Evolutionary conservation across 2,113 vertebrate species (phyloP).

Genomic region (Amazona guildingii): DNA sequence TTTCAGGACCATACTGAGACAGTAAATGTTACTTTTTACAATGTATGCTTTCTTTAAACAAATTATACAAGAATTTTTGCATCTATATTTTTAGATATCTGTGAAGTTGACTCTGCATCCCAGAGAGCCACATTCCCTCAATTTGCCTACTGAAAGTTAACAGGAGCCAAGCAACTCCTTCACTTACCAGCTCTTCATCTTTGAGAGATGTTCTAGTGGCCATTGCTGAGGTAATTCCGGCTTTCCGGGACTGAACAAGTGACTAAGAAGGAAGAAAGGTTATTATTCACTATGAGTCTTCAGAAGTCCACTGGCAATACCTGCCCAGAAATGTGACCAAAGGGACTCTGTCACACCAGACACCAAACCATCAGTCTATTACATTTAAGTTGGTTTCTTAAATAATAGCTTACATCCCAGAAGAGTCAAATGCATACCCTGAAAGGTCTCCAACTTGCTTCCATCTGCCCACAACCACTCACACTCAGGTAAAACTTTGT

Average conservation of each 20-base stretch:
- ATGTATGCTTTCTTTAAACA: not conserved
- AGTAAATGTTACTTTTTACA: not conserved
- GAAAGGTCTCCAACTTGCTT: not conserved
- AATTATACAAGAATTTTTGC: not conserved
- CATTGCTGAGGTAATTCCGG: conserved; percentile 94
- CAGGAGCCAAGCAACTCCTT: not conserved
- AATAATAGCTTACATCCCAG: not conserved
- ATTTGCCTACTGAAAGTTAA: not conserved
- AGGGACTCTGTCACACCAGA: not conserved
- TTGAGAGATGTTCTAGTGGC: conserved; percentile 95
- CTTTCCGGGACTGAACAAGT: conserved; percentile 95
- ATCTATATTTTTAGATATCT: not conserved
- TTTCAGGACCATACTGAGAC: not conserved
- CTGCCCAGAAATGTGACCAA: not conserved
- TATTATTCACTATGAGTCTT: not conserved
- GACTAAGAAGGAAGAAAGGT: conserved; percentile 78
- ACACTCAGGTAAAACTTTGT: not conserved
- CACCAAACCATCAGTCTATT: not conserved
- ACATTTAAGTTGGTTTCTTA: not conserved
- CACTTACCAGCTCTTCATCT: conserved; percentile 95
- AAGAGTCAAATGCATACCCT: not conserved
- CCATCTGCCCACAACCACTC: not conserved
- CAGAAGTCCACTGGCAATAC: not conserved
- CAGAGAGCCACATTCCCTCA: not conserved
- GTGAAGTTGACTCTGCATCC: not conserved